A percentile compares a stretch with the other conserved stretches of the same genome.
These are phyloP conservation scores for Nebria brevicollis DNA, from an alignment of 2,888 invertebrate species.

Conservation along the genomic window DNA sequence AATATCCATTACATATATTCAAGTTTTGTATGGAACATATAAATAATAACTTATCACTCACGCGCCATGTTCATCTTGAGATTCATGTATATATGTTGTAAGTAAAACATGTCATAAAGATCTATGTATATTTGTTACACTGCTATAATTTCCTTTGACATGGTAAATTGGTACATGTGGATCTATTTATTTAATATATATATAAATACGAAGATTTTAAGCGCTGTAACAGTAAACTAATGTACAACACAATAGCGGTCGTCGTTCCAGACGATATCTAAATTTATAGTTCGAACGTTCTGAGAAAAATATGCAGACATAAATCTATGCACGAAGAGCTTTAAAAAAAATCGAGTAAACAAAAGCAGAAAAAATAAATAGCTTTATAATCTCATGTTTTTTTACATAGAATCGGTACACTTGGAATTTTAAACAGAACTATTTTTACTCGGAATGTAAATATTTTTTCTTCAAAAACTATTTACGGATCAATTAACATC, in stretches of 20 bases:
- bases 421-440: conserved; percentile 1
- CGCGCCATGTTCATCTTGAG: too few relatives aligned
- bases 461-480: background rate
- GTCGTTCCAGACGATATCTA: background rate
- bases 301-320: background rate
- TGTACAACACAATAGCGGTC: background rate
- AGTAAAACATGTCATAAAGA: too few relatives aligned
- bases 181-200: too few relatives aligned
- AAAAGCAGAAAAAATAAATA: background rate
- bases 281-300: background rate
- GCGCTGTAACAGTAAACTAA: background rate
- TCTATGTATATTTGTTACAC: too few relatives aligned
- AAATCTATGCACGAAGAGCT: background rate
- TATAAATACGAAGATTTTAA: too few relatives aligned
- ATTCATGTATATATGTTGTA: too few relatives aligned
- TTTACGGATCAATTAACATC: background rate
- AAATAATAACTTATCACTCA: too few relatives aligned
- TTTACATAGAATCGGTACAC: background rate
- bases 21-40: too few relatives aligned
- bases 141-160: too few relatives aligned
- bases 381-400: background rate
- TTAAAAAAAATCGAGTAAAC: background rate
- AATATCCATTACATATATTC: too few relatives aligned
- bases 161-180: too few relatives aligned
- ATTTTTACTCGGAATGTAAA: background rate